These are phyloP conservation scores for Arctia plantaginis DNA, from an alignment of 2,888 invertebrate genomes.

Conservation along the genomic window DNA sequence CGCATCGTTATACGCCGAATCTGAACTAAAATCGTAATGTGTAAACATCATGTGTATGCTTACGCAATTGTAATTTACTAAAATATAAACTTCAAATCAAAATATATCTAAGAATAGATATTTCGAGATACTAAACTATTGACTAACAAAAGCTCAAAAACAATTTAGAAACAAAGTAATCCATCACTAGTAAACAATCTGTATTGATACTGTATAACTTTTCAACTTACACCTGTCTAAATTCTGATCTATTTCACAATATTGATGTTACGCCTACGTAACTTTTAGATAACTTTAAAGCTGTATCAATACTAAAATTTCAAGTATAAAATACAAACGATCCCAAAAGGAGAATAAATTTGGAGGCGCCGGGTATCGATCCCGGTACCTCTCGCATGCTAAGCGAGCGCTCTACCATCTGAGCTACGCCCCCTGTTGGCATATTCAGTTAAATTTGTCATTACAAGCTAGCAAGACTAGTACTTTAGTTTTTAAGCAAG, in stretches of 20 bases:
- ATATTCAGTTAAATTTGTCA: neutral
- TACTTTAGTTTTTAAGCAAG: conserved; percentile 14
- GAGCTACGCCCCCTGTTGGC: conserved; percentile 75
- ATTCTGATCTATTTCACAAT: conserved; percentile 1
- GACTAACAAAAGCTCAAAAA: neutral
- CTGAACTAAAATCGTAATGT: too few relatives aligned
- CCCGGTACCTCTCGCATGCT: conserved; percentile 86
- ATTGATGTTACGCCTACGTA: neutral
- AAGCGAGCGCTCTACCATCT: conserved; percentile 83
- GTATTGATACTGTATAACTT: neutral
- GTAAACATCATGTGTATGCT: too few relatives aligned
- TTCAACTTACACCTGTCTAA: neutral
- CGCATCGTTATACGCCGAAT: too few relatives aligned
- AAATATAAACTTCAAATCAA: too few relatives aligned
- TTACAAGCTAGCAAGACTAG: neutral
- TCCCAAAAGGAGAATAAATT: neutral
- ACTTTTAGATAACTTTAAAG: neutral
- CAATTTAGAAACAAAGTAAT: neutral
- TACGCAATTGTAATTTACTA: too few relatives aligned
- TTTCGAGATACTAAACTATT: neutral
- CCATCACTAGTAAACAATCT: neutral
- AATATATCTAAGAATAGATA: too few relatives aligned
- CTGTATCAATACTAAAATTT: neutral
- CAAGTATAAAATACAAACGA: conserved; percentile 2
- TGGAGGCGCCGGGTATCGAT: conserved; percentile 86